Evolutionary conservation across 2,797 vertebrate genomes (phyloP), one percentile per base, ranked within the genome.

Genomic region (Lateolabrax maculatus): DNA sequence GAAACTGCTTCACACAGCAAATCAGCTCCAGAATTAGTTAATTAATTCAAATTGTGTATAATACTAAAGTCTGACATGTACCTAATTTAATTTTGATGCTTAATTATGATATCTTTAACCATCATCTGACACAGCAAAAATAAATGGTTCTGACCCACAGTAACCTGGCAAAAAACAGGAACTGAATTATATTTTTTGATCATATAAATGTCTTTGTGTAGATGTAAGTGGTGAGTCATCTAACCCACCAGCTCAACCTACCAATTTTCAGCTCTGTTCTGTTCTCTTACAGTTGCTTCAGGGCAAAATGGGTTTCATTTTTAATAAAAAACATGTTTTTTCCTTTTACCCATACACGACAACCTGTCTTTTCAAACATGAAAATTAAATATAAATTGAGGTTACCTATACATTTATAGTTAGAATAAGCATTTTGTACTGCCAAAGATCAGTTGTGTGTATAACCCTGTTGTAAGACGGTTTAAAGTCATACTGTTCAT

Each of bases 31-130:
- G 46, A 65, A 57, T 79, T 44, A 29, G 16, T 39, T 70, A 9
- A 64, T 75, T 2, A 63, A 79, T 71, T 67, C 39, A 56, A 60
- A 29, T 48, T 77, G 6, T 77, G 67, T 71, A 44, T 52, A 53
- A 48, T 31, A 68, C 12, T 75, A 46, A 46, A 64, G 27, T 60
- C 77, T 73, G 34, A 41, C 27, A 18, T 62, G 61, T 68, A 43
- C 71, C 37, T 77, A 51, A 75, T 84, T 83, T 16, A 21, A 75
- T 81, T 77, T 43, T 3, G 6, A 23, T 83, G 49, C 46, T 83
- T 68, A 62, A 60, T 67, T 27, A 41, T 16, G 13, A 76, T 69
- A 63, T 65, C 44, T 65, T 79, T 41, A 23, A 3, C 2, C 15
- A n/a, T 56, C 25, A 71, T 66, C 48, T 60, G n/a, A 68, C 36